These are phyloP conservation scores for Dufourea novaeangliae DNA, from an alignment of 1,140 invertebrate species.

Conservation along the genomic window DNA sequence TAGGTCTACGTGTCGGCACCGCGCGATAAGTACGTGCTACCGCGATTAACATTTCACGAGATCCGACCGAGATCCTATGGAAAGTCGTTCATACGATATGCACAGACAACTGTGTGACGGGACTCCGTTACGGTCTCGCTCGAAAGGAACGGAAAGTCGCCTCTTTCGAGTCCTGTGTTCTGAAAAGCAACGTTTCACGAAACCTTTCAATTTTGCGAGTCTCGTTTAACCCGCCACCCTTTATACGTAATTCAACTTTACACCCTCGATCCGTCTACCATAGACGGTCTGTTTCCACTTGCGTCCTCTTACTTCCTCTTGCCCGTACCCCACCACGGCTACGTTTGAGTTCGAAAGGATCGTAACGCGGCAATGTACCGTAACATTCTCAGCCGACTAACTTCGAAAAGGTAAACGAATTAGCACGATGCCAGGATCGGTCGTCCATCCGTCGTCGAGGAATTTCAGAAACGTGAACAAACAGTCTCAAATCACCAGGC, in stretches of 20 bases:
- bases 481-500: too few species aligned
- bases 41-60: conserved; percentile 78
- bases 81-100: conserved; percentile 72
- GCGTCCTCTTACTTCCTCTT: too few species aligned
- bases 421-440: too few species aligned
- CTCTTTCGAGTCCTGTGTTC: neutral
- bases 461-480: too few species aligned
- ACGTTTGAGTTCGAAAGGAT: neutral
- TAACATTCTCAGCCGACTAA: too few species aligned
- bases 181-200: neutral
- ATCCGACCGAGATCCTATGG: conserved; percentile 65
- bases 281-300: too few species aligned
- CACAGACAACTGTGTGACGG: conserved; percentile 79
- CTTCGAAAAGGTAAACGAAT: too few species aligned
- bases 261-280: neutral
- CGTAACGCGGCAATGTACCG: neutral
- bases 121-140: conserved; percentile 72
- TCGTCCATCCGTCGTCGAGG: neutral
- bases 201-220: neutral
- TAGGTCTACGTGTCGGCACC: conserved; percentile 55
- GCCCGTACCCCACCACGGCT: neutral
- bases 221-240: neutral
- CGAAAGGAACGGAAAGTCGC: conserved; percentile 29
- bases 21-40: conserved; percentile 73
- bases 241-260: too few species aligned